Base-by-base conservation (phyloP, 2,888 invertebrate genomes). In the Cryptocephalus moraei region DNA sequence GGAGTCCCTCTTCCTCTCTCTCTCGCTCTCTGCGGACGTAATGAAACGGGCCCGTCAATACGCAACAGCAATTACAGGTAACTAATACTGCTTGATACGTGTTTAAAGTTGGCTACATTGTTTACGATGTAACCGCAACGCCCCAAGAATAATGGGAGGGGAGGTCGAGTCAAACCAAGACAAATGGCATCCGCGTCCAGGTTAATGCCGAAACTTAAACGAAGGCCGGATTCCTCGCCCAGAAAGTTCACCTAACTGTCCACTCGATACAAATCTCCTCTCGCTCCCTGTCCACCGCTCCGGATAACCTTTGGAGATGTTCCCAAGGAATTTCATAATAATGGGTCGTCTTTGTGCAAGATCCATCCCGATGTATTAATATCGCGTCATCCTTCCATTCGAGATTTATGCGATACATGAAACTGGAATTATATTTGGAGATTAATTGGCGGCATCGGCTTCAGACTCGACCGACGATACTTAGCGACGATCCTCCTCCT, bases 31-130 rank as follows among this genome's bases (percentile, higher is more conserved):
- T 62, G 64, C 63, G 62, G 62, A 64, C 66, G 66, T 67, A 67
- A 67, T 64, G 67, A 65, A 67, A 66, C 64, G 62, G n/a, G 62
- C 65, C 60, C 60, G 60, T 62, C 66, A 63, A 67, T 67, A 65
- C 62, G 66, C 62, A 54, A 54, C 58, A 57, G 62, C 66, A 67
- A 67, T 67, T 66, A 65, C 66, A 68, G 67, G 68, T 68, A 68
- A 67, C 67, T 69, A 68, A 68, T 69, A 67, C 66, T 56, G 52
- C 64, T 67, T 68, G 68, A 68, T 68, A 67, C 67, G 64, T 62
- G 63, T 62, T 69, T 67, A 68, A 69, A 69, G 68, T 68, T 68
- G 60, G 66, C 62, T 65, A 67, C 67, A 69, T 69, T 69, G 69
- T 69, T 69, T 69, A 64, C 67, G 63, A 66, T 64, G 66, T 57